Base-by-base conservation (phyloP, 2,113 vertebrate species). In the Anoura caudifer region DNA sequence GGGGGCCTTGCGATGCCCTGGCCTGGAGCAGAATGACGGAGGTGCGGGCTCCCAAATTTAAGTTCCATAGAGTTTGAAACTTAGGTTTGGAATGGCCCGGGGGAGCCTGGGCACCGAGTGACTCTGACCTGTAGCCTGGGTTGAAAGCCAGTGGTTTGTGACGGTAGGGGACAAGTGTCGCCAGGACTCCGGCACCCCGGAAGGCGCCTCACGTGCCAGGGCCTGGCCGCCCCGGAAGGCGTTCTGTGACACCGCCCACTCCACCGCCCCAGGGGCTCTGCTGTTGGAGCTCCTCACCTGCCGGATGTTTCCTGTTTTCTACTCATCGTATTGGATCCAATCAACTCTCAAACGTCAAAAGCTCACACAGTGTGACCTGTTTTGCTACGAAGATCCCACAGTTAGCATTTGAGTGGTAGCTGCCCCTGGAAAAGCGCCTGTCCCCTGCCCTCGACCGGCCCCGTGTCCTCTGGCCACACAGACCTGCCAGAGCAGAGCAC, bases 211-310 rank as follows among this genome's bases (percentile, higher is more conserved):
- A 5, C 43, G 20, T 10, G 0, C 43, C 22, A 3, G 67, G 12
- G 31, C 17, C 5, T 13, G 54, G 56, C 2, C 0, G 22, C 45
- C 69, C 76, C 33, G 24, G 4, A 11, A 67, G 79, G 22, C 7
- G 0, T 8, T 38, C 67, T 2, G 3, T 0, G 31, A 0, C 3
- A 0, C 50, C 0, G 4, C 22, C 45, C 11, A 0, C 20, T 0
- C 0, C 20, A 1, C 28, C 0, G 26, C 13, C 47, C 83, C 50
- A 1, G 10, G 14, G 2, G 22, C 12, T 12, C 15, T n/a, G 2
- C 33, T 0, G 0, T 38, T 6, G 5, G 14, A 17, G 10, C 2
- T 38, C 63, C 24, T 61, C 24, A 0, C 22, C 36, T 24, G 2
- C 20, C 43, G 9, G 17, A 5, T 2, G 45, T n/a, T 26, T 22